These are phyloP conservation scores for Labrus mixtus DNA, from an alignment of 2,113 vertebrate genomes.

Conservation along the genomic window DNA sequence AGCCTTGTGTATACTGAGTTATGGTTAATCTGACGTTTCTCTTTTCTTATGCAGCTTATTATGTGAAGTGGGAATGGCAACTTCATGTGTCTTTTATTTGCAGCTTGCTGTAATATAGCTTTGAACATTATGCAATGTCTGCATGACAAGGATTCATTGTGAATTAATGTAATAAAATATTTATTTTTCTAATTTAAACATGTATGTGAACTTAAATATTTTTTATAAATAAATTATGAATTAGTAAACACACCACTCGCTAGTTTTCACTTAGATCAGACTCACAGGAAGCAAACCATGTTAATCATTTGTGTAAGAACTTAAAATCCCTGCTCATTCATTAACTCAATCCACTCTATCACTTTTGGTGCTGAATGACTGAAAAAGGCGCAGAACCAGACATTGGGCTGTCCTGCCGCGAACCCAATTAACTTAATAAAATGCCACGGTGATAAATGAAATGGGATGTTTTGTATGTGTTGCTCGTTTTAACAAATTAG, in stretches of 20 bases:
- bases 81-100: conserved; percentile 30
- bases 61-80: conserved; percentile 31
- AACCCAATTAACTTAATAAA: conserved; percentile 57
- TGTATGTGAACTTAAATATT: conserved; percentile 72
- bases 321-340: background rate
- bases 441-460: conserved; percentile 35
- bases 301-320: background rate
- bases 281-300: background rate
- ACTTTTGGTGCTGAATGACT: conserved; percentile 37
- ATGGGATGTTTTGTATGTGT: background rate
- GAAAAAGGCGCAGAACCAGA: conserved; percentile 11
- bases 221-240: conserved; percentile 75
- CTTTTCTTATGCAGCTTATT: conserved; percentile 35
- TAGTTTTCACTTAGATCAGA: conserved; percentile 10
- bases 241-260: conserved; percentile 15
- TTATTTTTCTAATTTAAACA: conserved; percentile 80
- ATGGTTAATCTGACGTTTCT: conserved; percentile 49
- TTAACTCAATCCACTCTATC: conserved; percentile 15
- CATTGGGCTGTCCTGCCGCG: conserved; percentile 17
- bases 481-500: conserved; percentile 20
- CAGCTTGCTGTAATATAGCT: conserved; percentile 28
- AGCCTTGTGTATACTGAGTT: conserved; percentile 44
- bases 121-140: conserved; percentile 46
- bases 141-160: conserved; percentile 61
- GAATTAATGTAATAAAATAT: conserved; percentile 67